Base-by-base conservation (phyloP, 2,888 invertebrate genomes). In the Folsomia candida region DNA sequence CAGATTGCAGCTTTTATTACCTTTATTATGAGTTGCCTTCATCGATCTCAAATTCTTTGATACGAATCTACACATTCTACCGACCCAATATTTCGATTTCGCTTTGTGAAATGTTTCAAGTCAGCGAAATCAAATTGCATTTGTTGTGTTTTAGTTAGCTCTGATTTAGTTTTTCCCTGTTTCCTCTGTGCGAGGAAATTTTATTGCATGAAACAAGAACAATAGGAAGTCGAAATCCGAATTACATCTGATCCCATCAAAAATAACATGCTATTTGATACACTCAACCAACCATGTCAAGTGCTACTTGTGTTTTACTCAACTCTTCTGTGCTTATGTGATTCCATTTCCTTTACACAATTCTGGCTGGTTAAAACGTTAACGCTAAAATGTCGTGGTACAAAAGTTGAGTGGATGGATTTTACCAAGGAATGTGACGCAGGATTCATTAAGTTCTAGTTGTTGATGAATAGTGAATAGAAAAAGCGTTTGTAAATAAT, bases 191-290 rank as follows among this genome's bases (percentile, higher is more conserved):
- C n/a, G n/a, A n/a, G n/a, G n/a, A n/a, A n/a, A n/a, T n/a, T n/a
- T n/a, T n/a, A n/a, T n/a, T n/a, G n/a, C n/a, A n/a, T n/a, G n/a
- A n/a, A n/a, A n/a, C n/a, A n/a, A n/a, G n/a, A n/a, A n/a, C n/a
- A n/a, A n/a, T n/a, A n/a, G n/a, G n/a, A 37, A 37, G 6, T 37
- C 37, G 37, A 37, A 4, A 37, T 37, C 37, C 37, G 37, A 37
- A 37, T 37, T 37, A 37, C 37, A 61, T 61, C 61, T 61, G 61
- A 61, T 61, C 28, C 61, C 61, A 61, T 61, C 61, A 61, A 61
- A 61, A 28, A 29, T 61, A 61, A 28, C 28, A 28, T 22, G 28
- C 61, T 20, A 61, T 61, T 61, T 61, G 61, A 61, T 61, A 61
- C 27, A 61, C 28, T 61, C 61, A 26, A 61, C 61, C 28, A n/a